phyloP scores from a whole-genome alignment of 2,113 vertebrate genomes.

The Coreoperca whiteheadi region DNA sequence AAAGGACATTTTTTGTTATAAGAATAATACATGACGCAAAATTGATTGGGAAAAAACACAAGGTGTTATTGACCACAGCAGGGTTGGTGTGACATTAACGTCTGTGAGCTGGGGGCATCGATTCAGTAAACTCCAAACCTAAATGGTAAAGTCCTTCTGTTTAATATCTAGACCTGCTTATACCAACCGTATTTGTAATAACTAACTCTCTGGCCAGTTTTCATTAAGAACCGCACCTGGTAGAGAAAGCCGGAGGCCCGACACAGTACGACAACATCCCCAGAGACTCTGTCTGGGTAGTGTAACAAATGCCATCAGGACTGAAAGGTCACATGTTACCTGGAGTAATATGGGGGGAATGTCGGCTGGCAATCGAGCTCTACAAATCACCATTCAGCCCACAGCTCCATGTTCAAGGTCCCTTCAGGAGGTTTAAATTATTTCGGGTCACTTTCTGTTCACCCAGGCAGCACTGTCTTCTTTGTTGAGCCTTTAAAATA shows the following conservation, averaged over 20 bases:
- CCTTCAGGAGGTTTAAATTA: constrained; percentile 26
- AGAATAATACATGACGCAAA: not conserved
- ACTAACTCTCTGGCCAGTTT: not conserved
- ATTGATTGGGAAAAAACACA: constrained; percentile 7
- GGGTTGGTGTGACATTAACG: constrained; percentile 28
- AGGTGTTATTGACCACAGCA: constrained; percentile 30
- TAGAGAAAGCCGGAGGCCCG: constrained; percentile 21
- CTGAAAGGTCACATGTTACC: constrained; percentile 59
- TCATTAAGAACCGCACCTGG: not conserved
- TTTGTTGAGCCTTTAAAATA: not conserved
- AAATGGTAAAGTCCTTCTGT: not conserved
- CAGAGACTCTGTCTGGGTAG: constrained; percentile 21
- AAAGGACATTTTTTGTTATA: not conserved
- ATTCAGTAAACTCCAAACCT: constrained; percentile 4
- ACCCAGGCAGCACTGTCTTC: not conserved
- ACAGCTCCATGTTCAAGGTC: constrained; percentile 29
- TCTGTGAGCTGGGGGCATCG: not conserved
- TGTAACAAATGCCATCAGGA: constrained; percentile 23
- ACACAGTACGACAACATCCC: constrained; percentile 18
- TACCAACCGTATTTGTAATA: not conserved
- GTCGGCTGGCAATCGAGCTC: constrained; percentile 41
- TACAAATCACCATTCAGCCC: constrained; percentile 42
- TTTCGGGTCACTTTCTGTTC: constrained; percentile 26
- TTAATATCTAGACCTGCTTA: not conserved
- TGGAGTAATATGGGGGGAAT: constrained; percentile 34